phyloP scores from a whole-genome alignment of 1,140 invertebrate genomes.

The Achroia grisella region DNA sequence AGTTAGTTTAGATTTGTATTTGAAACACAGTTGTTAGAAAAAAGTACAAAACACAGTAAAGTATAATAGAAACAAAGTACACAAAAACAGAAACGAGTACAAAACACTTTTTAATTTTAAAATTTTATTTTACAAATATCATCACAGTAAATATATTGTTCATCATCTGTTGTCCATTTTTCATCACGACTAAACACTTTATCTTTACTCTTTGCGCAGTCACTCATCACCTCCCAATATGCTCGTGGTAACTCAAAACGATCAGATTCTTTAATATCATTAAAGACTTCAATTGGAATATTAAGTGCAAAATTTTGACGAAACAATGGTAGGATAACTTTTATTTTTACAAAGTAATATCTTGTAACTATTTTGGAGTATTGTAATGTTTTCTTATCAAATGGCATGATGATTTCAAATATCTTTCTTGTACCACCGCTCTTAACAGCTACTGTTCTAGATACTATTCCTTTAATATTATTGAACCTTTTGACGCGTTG shows the following conservation, averaged over 20 bases:
- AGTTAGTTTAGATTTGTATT: too few relatives aligned
- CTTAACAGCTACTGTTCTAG: conserved; percentile 2
- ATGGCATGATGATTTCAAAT: conserved; percentile 1
- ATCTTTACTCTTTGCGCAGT: not conserved
- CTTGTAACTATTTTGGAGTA: conserved; percentile 3
- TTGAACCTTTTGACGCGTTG: too few relatives aligned
- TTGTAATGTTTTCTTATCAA: not conserved
- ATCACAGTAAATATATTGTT: too few relatives aligned
- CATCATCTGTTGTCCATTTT: too few relatives aligned
- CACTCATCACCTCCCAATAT: conserved; percentile 5
- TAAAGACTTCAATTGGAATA: conserved; percentile 7
- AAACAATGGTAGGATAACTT: not conserved
- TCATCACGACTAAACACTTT: not conserved
- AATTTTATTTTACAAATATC: too few relatives aligned
- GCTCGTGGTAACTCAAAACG: not conserved
- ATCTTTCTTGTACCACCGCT: not conserved
- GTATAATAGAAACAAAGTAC: too few relatives aligned
- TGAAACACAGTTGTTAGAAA: too few relatives aligned
- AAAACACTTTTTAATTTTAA: too few relatives aligned
- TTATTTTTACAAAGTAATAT: conserved; percentile 5
- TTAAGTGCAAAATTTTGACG: conserved; percentile 3
- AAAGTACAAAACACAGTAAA: too few relatives aligned
- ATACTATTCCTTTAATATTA: not conserved
- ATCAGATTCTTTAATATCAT: not conserved
- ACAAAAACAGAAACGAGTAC: too few relatives aligned